A percentile compares a stretch with the other conserved stretches of the same genome.
Evolutionary conservation across 2,113 vertebrate species (phyloP).

Genomic region (Emydura subglobosa): DNA sequence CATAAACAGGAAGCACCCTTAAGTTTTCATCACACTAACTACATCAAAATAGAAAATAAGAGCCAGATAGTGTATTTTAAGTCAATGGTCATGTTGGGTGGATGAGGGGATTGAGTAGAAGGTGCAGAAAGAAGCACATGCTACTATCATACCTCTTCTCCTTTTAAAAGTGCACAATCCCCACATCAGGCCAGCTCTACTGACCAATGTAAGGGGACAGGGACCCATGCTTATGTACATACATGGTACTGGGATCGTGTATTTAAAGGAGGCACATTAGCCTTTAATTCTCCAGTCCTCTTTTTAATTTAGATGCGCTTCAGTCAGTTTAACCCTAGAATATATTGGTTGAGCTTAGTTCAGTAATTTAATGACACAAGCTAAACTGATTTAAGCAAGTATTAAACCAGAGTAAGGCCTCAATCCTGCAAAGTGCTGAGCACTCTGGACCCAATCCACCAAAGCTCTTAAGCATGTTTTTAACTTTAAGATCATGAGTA

Average conservation of each 20-base stretch:
- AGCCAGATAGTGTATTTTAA: not conserved
- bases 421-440: not conserved
- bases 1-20: not conserved
- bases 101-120: not conserved
- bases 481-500: not conserved
- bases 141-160: not conserved
- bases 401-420: not conserved
- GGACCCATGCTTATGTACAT: not conserved
- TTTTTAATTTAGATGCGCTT: not conserved
- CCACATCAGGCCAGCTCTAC: rapidly evolving
- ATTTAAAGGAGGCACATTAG: not conserved
- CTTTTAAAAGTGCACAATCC: not conserved
- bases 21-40: not conserved
- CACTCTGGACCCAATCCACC: not conserved
- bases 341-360: not conserved
- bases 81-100: not conserved
- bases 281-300: not conserved
- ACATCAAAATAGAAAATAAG: not conserved
- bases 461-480: not conserved
- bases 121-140: not conserved
- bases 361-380: not conserved
- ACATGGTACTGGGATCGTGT: not conserved
- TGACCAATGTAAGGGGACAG: not conserved
- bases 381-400: not conserved
- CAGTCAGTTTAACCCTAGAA: not conserved